Base-by-base conservation (phyloP, 1,140 invertebrate species). In the Yoshiicerus persimilis region DNA sequence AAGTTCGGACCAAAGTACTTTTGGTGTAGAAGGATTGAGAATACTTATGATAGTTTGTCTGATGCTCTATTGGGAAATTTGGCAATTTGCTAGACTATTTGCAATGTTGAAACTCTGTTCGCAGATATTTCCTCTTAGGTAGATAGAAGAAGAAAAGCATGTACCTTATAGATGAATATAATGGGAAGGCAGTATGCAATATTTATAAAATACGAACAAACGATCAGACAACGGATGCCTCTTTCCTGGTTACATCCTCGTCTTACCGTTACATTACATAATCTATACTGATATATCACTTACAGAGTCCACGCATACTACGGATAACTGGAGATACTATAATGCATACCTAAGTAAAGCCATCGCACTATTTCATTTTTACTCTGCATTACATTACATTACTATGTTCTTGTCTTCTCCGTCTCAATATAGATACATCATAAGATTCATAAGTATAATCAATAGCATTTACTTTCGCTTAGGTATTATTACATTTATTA, bases 1-100 rank as follows among this genome's bases (percentile, higher is more conserved):
- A 56, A 84, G 27, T 56, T 39, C 39, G 83, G 10, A 30, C 83
- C n/a, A 13, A 47, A 80, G 13, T n/a, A 23, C 30, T 32, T 32
- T 80, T 38, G 11, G 6, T 38, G 75, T n/a, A 80, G 30, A n/a
- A 34, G 20, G 32, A 36, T 32, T 8, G 6, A 32, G 20, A 34
- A 80, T 80, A 80, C 75, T 80, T 80, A n/a, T 36, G 75, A 80
- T 80, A 80, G 75, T 80, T 80, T 80, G 75, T 80, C 32, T 80
- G 75, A 38, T 4, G 34, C 75, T 80, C 34, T 80, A 70, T 70
- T 36, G 75, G 75, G 75, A 80, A 80, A 80, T 80, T 80, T 32
- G n/a, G 75, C 75, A 80, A 80, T 80, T 80, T 38, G 75, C 30
- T 80, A 80, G 75, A 16, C 75, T 36, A 80, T 80, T 80, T 80